A percentile compares a stretch with the other conserved stretches of the same genome.
phyloP scores from a whole-genome alignment of 2,797 vertebrate species.

The Phrynocephalus guinanensis region DNA sequence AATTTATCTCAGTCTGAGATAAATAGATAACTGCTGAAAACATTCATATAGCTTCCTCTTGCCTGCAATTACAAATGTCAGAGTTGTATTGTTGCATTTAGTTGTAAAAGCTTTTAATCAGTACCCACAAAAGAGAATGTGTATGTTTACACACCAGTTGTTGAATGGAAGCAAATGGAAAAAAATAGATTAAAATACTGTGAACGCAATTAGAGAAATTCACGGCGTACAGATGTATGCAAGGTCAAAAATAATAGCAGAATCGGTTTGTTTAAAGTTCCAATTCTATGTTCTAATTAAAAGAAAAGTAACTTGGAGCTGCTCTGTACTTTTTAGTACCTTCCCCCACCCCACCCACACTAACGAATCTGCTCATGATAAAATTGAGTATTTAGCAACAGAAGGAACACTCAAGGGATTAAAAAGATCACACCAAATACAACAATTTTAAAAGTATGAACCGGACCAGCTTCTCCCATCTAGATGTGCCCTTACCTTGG shows the following conservation, averaged over 20 bases:
- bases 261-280: neutral
- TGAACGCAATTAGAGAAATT: neutral
- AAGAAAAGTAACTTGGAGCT: neutral
- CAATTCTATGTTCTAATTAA: neutral
- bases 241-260: neutral
- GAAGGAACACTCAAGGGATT: too few relatives aligned
- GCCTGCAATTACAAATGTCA: slow-evolving; percentile 11
- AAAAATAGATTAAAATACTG: neutral
- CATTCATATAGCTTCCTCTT: neutral
- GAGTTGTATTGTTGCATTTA: slow-evolving; percentile 3
- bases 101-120: neutral
- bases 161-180: neutral
- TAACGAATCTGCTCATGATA: neutral
- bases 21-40: slow-evolving; percentile 12
- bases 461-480: too few relatives aligned
- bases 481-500: too few relatives aligned
- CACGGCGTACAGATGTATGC: neutral
- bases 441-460: too few relatives aligned
- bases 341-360: too few relatives aligned
- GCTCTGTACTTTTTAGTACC: neutral
- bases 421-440: too few relatives aligned
- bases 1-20: slow-evolving; percentile 17
- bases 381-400: neutral
- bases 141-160: neutral
- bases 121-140: neutral